Evolutionary conservation across 2,113 vertebrate species (phyloP).

Genomic region (Ophiodon elongatus): DNA sequence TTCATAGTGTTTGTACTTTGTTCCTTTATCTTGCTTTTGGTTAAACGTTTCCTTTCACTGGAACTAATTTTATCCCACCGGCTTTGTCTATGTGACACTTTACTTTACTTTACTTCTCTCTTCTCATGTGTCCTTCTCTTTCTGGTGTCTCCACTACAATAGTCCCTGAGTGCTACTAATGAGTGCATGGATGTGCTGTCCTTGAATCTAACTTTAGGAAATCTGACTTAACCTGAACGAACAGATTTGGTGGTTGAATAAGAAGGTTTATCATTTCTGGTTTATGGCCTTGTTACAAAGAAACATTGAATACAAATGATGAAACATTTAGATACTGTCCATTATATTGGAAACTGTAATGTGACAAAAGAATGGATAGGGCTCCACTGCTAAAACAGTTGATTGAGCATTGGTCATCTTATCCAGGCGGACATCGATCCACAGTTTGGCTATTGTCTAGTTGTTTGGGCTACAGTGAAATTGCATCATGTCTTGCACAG

Average conservation of each 20-base stretch:
- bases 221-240: background rate
- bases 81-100: background rate
- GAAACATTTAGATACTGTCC: background rate
- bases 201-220: background rate
- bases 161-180: background rate
- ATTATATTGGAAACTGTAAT: background rate
- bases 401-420: constrained; percentile 6
- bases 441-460: constrained; percentile 47
- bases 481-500: constrained; percentile 38
- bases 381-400: constrained; percentile 24
- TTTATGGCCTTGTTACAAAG: background rate
- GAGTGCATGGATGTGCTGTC: background rate
- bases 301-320: background rate
- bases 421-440: constrained; percentile 45
- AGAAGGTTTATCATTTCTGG: background rate
- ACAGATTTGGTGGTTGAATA: background rate
- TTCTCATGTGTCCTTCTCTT: background rate
- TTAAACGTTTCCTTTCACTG: constrained; percentile 16
- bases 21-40: constrained; percentile 1
- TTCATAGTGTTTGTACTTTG: constrained; percentile 40
- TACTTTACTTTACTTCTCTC: background rate
- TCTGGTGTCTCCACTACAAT: background rate
- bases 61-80: background rate
- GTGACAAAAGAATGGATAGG: background rate
- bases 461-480: constrained; percentile 49